Evolutionary conservation across 2,113 vertebrate genomes (phyloP), one percentile per base, ranked within the genome.

Genomic region (Ailurus styani): DNA sequence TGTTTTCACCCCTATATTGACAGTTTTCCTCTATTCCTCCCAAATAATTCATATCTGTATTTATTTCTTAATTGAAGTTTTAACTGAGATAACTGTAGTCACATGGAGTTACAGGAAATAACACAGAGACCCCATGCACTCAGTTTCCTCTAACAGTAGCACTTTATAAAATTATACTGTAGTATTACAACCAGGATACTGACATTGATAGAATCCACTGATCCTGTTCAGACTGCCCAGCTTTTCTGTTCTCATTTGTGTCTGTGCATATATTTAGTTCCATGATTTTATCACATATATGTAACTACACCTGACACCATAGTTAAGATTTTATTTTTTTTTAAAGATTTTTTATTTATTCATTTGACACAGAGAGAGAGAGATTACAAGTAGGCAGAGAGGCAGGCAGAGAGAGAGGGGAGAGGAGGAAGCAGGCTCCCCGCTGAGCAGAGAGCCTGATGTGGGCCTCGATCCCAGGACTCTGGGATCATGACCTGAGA

Each of bases 1-100:
- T 82, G 47, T 45, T 92, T 91, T 72, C 20, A 90, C 40, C 20
- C 21, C n/a, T n/a, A 79, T 4, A 40, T 6, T 37, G 29, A 86
- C 3, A 47, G 45, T 47, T 79, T 84, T 78, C 25, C 42, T 64
- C 37, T 79, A 66, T 27, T 17, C 4, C 1, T 34, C 70, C 87
- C 72, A 95, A 97, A 91, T 70, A 87, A 96, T 95, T 90, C 31
- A 4, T 50, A 86, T 89, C 34, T 94, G 34, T 52, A 89, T 60
- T 72, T 55, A 23, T 55, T 55, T 55, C 23, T 83, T 50, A 87
- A 52, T 20, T 70, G 31, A 79, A 89, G 34, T 45, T 90, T 81
- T 93, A 88, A 57, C 47, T 87, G 72, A 84, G 50, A 83, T 54
- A 62, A 95, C 66, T 93, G 11, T 45, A 84, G 40, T 66, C 62